A percentile compares a stretch with the other conserved stretches of the same genome.
phyloP scores from a whole-genome alignment of 1,140 invertebrate genomes.

The Triops cancriformis region DNA sequence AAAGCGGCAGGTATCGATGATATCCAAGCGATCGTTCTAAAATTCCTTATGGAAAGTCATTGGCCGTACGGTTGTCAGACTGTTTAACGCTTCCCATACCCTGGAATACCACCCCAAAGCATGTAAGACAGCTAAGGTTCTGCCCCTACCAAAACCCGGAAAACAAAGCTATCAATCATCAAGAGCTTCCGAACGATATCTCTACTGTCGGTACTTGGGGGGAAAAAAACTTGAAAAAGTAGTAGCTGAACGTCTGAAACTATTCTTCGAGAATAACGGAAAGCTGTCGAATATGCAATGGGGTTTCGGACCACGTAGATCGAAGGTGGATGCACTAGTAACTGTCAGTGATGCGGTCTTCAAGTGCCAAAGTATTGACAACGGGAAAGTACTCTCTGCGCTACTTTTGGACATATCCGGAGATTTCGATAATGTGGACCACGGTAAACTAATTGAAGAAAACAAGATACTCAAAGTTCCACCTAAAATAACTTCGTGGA shows the following conservation, averaged over 20 bases:
- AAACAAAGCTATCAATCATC: neutral
- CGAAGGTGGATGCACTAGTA: neutral
- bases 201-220: neutral
- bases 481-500: neutral
- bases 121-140: neutral
- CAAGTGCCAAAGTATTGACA: no score
- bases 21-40: no score
- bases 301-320: constrained; percentile 3
- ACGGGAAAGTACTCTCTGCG: no score
- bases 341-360: neutral
- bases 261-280: neutral
- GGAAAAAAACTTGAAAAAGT: neutral
- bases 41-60: neutral
- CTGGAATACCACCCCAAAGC: neutral
- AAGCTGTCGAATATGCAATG: constrained; percentile 11
- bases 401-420: constrained; percentile 1
- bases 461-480: constrained; percentile 2
- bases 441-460: no score
- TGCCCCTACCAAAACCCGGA: neutral
- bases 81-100: neutral
- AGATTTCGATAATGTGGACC: constrained; percentile 18
- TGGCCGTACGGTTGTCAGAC: neutral
- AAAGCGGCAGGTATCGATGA: no score
- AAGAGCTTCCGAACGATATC: neutral
- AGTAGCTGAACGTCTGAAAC: neutral